These are phyloP conservation scores for Solenodon paradoxus DNA, from an alignment of 2,113 vertebrate genomes.

Conservation along the genomic window DNA sequence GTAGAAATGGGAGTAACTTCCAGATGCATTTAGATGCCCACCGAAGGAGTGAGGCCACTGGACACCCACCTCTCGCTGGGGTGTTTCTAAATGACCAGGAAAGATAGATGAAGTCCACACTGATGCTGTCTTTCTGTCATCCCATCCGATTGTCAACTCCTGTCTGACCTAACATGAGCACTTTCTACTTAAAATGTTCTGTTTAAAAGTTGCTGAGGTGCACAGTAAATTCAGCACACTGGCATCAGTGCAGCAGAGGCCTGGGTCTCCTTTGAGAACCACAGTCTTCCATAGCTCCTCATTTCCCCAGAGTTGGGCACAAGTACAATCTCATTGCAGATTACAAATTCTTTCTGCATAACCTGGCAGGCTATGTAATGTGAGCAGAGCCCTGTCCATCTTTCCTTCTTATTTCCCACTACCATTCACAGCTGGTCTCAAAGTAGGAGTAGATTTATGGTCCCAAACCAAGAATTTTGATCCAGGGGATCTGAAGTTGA, in stretches of 20 bases:
- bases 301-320: not conserved
- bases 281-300: not conserved
- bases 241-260: not conserved
- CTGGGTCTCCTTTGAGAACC: not conserved
- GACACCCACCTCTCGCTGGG: not conserved
- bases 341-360: not conserved
- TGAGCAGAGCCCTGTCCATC: not conserved
- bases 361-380: too few species aligned
- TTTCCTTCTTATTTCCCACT: not conserved
- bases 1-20: not conserved
- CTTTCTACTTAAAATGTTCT: not conserved
- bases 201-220: not conserved
- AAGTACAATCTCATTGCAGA: not conserved
- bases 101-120: not conserved
- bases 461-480: not conserved
- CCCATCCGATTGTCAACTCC: too few species aligned
- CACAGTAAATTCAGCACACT: not conserved
- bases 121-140: not conserved
- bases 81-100: not conserved
- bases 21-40: not conserved
- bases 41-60: too few species aligned
- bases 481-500: not conserved
- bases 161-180: not conserved
- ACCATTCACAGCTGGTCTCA: not conserved
- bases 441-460: not conserved